A percentile compares a stretch with the other conserved stretches of the same genome.
Evolutionary conservation across 2,113 vertebrate genomes (phyloP).

Genomic region (Egretta garzetta): DNA sequence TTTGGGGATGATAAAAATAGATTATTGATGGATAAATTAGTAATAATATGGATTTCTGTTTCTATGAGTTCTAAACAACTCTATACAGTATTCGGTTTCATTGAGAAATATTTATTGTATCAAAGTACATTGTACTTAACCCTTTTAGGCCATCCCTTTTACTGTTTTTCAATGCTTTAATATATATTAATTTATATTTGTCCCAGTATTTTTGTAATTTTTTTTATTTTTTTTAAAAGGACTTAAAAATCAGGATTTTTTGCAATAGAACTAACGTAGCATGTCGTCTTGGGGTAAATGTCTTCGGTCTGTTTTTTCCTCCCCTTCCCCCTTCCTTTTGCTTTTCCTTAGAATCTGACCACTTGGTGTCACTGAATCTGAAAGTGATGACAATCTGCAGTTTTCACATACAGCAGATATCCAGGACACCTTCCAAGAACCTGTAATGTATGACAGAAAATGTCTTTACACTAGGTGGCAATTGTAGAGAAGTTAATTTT

Average conservation of each 20-base stretch:
- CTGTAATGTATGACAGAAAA: slow-evolving; percentile 84
- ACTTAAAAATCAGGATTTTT: slow-evolving; percentile 83
- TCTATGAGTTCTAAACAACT: slow-evolving; percentile 81
- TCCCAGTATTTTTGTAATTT: slow-evolving; percentile 97
- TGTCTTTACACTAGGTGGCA: slow-evolving; percentile 83
- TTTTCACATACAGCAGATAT: slow-evolving; percentile 83
- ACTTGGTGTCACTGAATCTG: slow-evolving; percentile 76
- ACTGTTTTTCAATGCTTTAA: slow-evolving; percentile 95
- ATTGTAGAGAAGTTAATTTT: slow-evolving; percentile 79
- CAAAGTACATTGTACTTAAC: slow-evolving; percentile 95
- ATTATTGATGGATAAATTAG: slow-evolving; percentile 87
- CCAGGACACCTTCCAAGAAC: slow-evolving; percentile 83
- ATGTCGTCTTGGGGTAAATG: slow-evolving; percentile 83
- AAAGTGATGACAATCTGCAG: slow-evolving; percentile 83
- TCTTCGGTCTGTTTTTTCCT: slow-evolving; percentile 62
- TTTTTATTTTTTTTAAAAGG: slow-evolving; percentile 73
- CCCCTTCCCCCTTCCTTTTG: not conserved
- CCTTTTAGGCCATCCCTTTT: slow-evolving; percentile 88
- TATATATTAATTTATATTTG: slow-evolving; percentile 99
- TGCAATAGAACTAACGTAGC: slow-evolving; percentile 92
- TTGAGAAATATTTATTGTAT: slow-evolving; percentile 99
- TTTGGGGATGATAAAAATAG: slow-evolving; percentile 82
- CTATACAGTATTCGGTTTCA: slow-evolving; percentile 87
- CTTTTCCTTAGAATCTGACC: slow-evolving; percentile 77
- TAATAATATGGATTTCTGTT: slow-evolving; percentile 85